phyloP scores from a whole-genome alignment of 2,113 vertebrate species.

The Gobio gobio region DNA sequence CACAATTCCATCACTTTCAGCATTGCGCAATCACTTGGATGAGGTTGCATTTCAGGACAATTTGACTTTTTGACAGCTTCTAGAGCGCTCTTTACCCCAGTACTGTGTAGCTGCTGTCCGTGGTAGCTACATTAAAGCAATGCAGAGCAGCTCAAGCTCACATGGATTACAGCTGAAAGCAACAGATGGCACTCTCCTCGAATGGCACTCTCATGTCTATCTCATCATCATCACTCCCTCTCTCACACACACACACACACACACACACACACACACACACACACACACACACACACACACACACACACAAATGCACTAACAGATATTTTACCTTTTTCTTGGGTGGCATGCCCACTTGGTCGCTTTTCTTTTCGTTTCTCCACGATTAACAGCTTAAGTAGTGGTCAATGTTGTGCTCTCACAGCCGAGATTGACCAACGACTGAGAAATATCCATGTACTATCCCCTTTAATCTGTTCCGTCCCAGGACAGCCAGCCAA shows the following conservation, averaged over 20 bases:
- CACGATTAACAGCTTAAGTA: slow-evolving; percentile 45
- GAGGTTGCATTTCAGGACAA: not conserved
- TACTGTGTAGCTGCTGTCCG: not conserved
- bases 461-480: slow-evolving; percentile 45
- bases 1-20: slow-evolving; percentile 32
- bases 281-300: slow-evolving; percentile 6
- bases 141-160: slow-evolving; percentile 67
- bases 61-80: not conserved
- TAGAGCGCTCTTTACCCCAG: not conserved
- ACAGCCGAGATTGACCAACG: slow-evolving; percentile 9
- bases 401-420: slow-evolving; percentile 8
- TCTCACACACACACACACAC: slow-evolving; percentile 6
- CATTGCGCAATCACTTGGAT: not conserved
- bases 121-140: slow-evolving; percentile 41
- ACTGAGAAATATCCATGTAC: slow-evolving; percentile 44
- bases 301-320: slow-evolving; percentile 32
- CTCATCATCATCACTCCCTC: slow-evolving; percentile 43
- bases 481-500: slow-evolving; percentile 35
- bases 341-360: slow-evolving; percentile 72
- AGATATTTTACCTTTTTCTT: slow-evolving; percentile 77
- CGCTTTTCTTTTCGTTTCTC: slow-evolving; percentile 50
- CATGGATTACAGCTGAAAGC: slow-evolving; percentile 73
- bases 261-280: slow-evolving; percentile 15
- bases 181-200: slow-evolving; percentile 75
- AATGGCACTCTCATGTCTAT: slow-evolving; percentile 60